Evolutionary conservation across 2,113 vertebrate genomes (phyloP).

Genomic region (Donacobius atricapilla): DNA sequence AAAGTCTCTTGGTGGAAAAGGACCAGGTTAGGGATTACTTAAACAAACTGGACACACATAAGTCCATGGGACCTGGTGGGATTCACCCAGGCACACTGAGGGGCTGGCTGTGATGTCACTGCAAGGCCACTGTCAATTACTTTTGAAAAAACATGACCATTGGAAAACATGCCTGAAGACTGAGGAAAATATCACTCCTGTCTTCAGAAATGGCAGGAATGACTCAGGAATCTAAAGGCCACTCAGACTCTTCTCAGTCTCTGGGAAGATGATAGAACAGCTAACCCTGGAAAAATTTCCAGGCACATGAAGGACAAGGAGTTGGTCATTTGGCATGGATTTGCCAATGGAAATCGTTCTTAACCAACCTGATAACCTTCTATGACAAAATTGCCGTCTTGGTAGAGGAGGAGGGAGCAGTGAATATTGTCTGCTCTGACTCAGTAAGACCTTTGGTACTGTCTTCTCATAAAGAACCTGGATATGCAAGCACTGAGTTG

Average conservation of each 20-base stretch:
- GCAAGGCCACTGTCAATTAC: not conserved
- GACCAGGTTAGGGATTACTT: not conserved
- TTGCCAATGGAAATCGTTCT: not conserved
- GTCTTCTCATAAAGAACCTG: not conserved
- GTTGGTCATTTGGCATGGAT: not conserved
- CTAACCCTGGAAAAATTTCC: not conserved
- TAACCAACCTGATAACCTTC: not conserved
- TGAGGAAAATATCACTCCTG: not conserved
- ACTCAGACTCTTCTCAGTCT: not conserved
- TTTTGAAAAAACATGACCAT: not conserved
- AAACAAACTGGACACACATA: not conserved
- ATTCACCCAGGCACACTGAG: not conserved
- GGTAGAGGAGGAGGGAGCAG: not conserved
- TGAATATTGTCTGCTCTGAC: not conserved
- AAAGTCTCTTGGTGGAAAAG: not conserved
- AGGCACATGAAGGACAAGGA: not conserved
- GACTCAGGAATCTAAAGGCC: not conserved
- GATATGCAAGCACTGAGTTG: not conserved
- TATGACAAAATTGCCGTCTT: not conserved
- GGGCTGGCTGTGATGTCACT: not conserved
- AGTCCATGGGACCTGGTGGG: not conserved
- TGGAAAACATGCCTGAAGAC: not conserved
- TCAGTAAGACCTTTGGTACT: not conserved
- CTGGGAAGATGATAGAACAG: not conserved
- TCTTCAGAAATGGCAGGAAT: not conserved